Evolutionary conservation across 1,140 invertebrate genomes (phyloP).

Genomic region (Pogonognathellus flavescens): DNA sequence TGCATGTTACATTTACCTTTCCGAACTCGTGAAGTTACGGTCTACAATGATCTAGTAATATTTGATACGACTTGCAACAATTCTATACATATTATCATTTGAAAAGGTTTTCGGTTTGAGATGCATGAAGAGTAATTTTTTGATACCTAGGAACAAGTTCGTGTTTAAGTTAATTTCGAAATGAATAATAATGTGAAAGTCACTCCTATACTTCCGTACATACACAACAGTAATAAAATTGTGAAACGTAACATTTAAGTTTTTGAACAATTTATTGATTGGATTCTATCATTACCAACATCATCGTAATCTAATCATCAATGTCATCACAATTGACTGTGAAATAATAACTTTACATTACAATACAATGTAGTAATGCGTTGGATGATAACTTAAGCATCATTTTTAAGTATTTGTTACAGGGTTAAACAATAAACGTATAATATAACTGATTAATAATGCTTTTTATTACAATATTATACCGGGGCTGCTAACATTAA

Average conservation of each 20-base stretch:
- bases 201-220: not conserved
- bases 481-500: slow-evolving; percentile 26
- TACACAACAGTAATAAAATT: not conserved
- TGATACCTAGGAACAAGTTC: too few relatives aligned
- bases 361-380: slow-evolving; percentile 20
- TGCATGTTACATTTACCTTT: too few relatives aligned
- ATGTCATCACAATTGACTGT: slow-evolving; percentile 36
- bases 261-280: slow-evolving; percentile 50
- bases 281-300: slow-evolving; percentile 42
- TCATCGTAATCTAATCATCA: slow-evolving; percentile 29
- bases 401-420: slow-evolving; percentile 16
- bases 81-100: too few relatives aligned
- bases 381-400: slow-evolving; percentile 32
- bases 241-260: not conserved
- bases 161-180: too few relatives aligned
- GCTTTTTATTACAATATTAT: not conserved
- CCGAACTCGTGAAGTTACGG: too few relatives aligned
- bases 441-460: slow-evolving; percentile 9
- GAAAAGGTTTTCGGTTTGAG: too few relatives aligned
- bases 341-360: slow-evolving; percentile 27
- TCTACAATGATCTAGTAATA: too few relatives aligned
- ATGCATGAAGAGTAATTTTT: too few relatives aligned
- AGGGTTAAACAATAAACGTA: slow-evolving; percentile 14
- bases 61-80: too few relatives aligned
- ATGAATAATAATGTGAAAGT: not conserved